Conservation (phyloP, 23 tunicate genomes). For the Diplosoma virens region DNA sequence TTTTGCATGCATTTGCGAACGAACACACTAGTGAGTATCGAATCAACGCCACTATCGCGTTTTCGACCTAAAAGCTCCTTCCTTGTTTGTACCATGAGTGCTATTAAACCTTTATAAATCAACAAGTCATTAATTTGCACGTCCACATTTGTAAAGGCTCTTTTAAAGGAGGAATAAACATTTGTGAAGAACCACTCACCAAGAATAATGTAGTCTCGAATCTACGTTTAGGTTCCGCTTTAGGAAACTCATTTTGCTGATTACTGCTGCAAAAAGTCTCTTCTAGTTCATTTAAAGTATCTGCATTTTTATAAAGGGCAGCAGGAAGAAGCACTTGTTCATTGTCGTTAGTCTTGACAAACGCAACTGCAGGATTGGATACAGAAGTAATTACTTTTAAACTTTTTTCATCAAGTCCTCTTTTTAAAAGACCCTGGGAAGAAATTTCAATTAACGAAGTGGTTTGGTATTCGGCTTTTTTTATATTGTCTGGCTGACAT, state of each 20-base stretch:
- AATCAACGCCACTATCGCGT: too few species aligned
- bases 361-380: not conserved
- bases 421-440: too few species aligned
- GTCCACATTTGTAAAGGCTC: constrained; percentile 8
- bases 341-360: not conserved
- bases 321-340: not conserved
- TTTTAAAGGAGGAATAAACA: not conserved
- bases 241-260: not conserved
- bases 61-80: too few species aligned
- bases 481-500: constrained; percentile 5
- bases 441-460: constrained; percentile 43
- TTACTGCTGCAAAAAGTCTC: too few species aligned
- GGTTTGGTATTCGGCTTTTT: constrained; percentile 17
- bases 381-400: not conserved
- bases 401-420: not conserved
- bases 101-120: too few species aligned
- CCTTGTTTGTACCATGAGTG: too few species aligned
- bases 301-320: not conserved
- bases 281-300: not conserved
- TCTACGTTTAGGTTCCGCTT: too few species aligned
- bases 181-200: not conserved
- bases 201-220: not conserved
- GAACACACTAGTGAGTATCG: too few species aligned
- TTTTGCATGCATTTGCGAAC: too few species aligned
- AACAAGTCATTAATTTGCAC: too few species aligned